Conservation (phyloP, 1,140 invertebrate genomes). For the Druon quercuslanigerum region DNA sequence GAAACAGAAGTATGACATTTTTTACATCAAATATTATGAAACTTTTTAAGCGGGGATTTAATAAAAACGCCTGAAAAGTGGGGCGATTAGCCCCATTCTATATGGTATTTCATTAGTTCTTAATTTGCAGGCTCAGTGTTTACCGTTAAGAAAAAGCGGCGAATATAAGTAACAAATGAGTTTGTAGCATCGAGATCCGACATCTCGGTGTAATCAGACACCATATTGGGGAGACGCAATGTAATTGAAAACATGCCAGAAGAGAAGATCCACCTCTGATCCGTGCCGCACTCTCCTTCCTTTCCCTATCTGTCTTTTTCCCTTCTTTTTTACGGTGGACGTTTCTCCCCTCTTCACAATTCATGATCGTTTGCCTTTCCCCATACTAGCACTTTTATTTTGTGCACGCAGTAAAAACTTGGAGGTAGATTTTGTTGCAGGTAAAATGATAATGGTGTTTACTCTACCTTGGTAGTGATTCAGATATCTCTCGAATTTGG, state of each 20-base stretch:
- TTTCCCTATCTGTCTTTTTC: slow-evolving; percentile 13
- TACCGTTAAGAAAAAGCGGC: slow-evolving; percentile 53
- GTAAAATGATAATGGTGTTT: no score
- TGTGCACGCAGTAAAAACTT: no score
- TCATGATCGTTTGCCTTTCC: slow-evolving; percentile 52
- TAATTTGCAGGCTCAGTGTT: slow-evolving; percentile 49
- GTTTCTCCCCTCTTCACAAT: slow-evolving; percentile 51
- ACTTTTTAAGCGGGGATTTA: not conserved
- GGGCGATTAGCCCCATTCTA: no score
- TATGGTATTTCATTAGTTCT: not conserved
- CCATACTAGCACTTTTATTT: slow-evolving; percentile 36
- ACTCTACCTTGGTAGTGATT: no score
- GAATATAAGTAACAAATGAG: slow-evolving; percentile 65
- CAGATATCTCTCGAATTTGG: no score
- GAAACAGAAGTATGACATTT: no score
- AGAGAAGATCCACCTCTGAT: slow-evolving; percentile 64
- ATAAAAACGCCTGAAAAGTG: not conserved
- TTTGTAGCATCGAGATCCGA: slow-evolving; percentile 65
- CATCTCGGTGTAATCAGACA: slow-evolving; percentile 76
- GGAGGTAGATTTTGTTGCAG: no score
- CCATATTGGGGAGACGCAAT: slow-evolving; percentile 56
- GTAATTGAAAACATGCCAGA: slow-evolving; percentile 70
- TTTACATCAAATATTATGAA: no score
- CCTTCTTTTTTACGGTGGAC: slow-evolving; percentile 32
- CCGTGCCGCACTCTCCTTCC: slow-evolving; percentile 57